Evolutionary conservation across 2,113 vertebrate species (phyloP), one percentile per base, ranked within the genome.

Genomic region (Brachyistius frenatus): DNA sequence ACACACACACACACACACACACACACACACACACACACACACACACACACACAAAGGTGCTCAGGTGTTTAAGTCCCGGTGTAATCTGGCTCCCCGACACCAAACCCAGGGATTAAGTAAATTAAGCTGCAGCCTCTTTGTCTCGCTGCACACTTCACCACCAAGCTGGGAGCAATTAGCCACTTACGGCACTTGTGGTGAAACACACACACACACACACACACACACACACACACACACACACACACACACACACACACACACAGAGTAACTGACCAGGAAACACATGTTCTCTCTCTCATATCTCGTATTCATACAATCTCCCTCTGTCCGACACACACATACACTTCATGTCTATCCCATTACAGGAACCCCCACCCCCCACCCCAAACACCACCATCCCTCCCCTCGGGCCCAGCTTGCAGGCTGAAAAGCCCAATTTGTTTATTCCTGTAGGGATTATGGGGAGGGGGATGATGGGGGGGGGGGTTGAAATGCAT

Each of bases 391-490:
- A 23, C 23, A 23, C 23, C 23, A 23, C 23, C 23, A 23, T 23
- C 23, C 23, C 23, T 23, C 23, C 23, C 23, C 23, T 23, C 23
- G 23, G 79, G 83, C 83, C 83, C 89, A 82, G 89, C 86, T 87
- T 89, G 87, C 83, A 73, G 89, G 77, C 90, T 93, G 79, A 94
- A 93, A 93, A 89, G 82, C 89, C 91, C 90, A 94, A 93, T 95
- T 93, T 94, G 93, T 94, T 94, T 93, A 92, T 91, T 93, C 90
- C 88, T 91, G 81, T 86, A 80, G 89, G 93, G 92, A 93, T 93
- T 92, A 91, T 49, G 70, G 76, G 84, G 55, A 52, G 55, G 74
- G 63, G 80, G 70, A 13, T 23, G 23, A 23, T 23, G 23, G 54
- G 66, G 36, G 56, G 52, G 41, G 63, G 81, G 80, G 74, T n/a